phyloP scores from a whole-genome alignment of 2,797 vertebrate species.

The Oophaga sylvatica region DNA sequence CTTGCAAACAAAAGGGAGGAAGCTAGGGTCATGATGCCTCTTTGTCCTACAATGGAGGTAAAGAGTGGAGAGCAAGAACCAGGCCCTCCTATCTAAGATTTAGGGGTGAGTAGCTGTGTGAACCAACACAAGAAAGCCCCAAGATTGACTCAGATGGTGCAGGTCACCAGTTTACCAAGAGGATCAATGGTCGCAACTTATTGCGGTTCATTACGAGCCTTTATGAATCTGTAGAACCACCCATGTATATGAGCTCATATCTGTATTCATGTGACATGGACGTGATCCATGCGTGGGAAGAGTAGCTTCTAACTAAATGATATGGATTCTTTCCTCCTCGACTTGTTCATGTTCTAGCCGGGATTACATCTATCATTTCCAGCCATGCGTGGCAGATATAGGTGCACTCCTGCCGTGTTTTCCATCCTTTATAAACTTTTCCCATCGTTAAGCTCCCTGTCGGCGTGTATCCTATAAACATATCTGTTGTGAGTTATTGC shows the following conservation, averaged over 20 bases:
- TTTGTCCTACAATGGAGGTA: background rate
- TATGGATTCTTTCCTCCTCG: background rate
- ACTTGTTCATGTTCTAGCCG: background rate
- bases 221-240: background rate
- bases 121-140: background rate
- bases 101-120: background rate
- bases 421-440: conserved; percentile 21
- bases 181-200: background rate
- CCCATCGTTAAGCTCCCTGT: conserved; percentile 2
- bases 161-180: background rate
- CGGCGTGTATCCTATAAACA: conserved; percentile 30
- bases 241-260: background rate
- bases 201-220: background rate
- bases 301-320: background rate
- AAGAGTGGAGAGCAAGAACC: background rate
- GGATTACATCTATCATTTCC: background rate
- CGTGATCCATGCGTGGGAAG: background rate
- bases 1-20: background rate
- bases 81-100: background rate
- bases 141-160: too few species aligned
- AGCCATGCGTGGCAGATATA: background rate
- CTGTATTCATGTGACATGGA: background rate
- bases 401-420: background rate
- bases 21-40: background rate
- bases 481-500: conserved; percentile 15